These are phyloP conservation scores for Formicarius rufipectus DNA, from an alignment of 2,113 vertebrate genomes.

Conservation along the genomic window DNA sequence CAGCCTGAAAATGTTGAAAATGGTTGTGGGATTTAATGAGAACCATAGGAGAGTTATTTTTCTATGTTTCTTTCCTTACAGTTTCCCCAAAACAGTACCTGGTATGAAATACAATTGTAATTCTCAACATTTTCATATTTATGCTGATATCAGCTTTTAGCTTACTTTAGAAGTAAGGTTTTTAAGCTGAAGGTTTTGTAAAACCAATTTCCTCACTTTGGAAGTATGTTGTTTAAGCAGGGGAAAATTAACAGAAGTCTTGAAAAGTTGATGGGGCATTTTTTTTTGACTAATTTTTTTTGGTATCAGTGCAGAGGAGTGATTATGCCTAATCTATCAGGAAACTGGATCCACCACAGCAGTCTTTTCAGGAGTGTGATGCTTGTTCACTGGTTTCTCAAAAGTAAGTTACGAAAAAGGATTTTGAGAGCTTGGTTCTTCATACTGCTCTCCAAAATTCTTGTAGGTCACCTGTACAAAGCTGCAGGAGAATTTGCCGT, in stretches of 20 bases:
- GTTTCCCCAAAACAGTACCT: background rate
- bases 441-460: background rate
- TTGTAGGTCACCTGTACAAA: background rate
- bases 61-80: background rate
- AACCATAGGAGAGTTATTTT: constrained; percentile 23
- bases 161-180: background rate
- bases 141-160: constrained; percentile 3
- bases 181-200: constrained; percentile 10
- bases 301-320: background rate
- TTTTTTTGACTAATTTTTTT: constrained; percentile 49
- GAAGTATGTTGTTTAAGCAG: constrained; percentile 11
- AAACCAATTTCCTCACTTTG: background rate
- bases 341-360: background rate
- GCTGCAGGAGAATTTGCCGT: background rate
- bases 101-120: background rate
- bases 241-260: constrained; percentile 43
- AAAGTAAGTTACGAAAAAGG: background rate
- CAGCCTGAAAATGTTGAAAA: background rate
- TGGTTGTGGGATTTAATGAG: constrained; percentile 25
- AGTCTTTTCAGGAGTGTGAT: background rate
- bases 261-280: constrained; percentile 33
- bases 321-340: background rate
- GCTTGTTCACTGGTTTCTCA: background rate
- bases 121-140: constrained; percentile 38
- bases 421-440: background rate